Evolutionary conservation across 2,113 vertebrate species (phyloP).

Genomic region (Lophius piscatorius): DNA sequence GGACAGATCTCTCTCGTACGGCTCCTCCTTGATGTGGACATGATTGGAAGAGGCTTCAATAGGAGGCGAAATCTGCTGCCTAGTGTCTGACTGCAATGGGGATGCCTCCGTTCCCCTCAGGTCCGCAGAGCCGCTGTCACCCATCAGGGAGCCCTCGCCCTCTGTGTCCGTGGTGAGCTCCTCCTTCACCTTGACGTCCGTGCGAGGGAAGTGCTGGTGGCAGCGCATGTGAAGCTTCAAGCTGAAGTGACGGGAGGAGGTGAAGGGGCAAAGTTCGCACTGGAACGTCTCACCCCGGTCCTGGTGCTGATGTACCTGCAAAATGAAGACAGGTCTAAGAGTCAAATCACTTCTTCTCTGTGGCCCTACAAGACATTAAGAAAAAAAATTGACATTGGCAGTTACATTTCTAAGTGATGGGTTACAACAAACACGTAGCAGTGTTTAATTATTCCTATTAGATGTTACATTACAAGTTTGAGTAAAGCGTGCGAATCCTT

Average conservation of each 20-base stretch:
- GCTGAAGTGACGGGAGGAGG: constrained; percentile 99
- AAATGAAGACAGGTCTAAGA: constrained; percentile 21
- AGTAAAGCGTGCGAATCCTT: constrained; percentile 22
- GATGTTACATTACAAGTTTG: constrained; percentile 9
- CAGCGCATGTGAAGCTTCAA: constrained; percentile 99
- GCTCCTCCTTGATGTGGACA: constrained; percentile 93
- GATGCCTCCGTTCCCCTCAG: constrained; percentile 76
- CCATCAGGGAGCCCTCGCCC: constrained; percentile 86
- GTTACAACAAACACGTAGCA: constrained; percentile 6
- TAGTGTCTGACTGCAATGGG: constrained; percentile 68
- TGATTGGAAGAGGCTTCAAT: constrained; percentile 85
- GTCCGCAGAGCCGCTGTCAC: constrained; percentile 81
- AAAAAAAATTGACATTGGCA: constrained; percentile 1
- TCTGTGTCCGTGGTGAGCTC: constrained; percentile 93
- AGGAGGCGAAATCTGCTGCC: constrained; percentile 73
- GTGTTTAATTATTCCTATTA: constrained; percentile 14
- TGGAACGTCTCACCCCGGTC: constrained; percentile 99
- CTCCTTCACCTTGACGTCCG: constrained; percentile 97
- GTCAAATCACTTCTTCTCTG: constrained; percentile 13
- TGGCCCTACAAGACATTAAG: background rate
- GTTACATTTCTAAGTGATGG: background rate
- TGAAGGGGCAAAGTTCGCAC: constrained; percentile 98
- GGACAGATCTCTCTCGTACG: constrained; percentile 87
- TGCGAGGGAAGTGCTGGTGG: constrained; percentile 98
- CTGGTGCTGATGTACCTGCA: constrained; percentile 98